Conservation (phyloP, 2,113 vertebrate species). For the Cygnus atratus region DNA sequence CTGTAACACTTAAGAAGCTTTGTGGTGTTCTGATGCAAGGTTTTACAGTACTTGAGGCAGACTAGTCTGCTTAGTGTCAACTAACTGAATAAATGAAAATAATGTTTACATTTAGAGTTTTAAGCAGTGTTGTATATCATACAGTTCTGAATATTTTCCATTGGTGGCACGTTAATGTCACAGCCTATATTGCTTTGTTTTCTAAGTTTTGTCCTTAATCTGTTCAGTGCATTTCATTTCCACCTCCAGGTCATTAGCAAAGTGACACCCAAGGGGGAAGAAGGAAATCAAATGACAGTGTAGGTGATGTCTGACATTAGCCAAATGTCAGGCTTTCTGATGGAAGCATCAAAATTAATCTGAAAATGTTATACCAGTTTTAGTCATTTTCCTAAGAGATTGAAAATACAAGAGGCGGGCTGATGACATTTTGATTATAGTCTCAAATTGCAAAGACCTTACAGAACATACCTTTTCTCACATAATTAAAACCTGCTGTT, state of each 20-base stretch:
- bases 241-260: conserved; percentile 41
- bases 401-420: conserved; percentile 48
- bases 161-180: not conserved
- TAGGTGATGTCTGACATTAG: conserved; percentile 74
- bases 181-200: not conserved
- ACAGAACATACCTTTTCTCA: conserved; percentile 40
- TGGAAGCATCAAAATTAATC: conserved; percentile 63
- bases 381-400: conserved; percentile 67
- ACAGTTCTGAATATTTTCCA: not conserved
- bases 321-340: conserved; percentile 72
- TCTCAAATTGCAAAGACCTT: conserved; percentile 53
- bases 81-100: not conserved
- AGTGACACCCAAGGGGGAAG: conserved; percentile 13
- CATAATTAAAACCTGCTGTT: conserved; percentile 54
- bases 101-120: not conserved
- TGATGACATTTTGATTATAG: conserved; percentile 76
- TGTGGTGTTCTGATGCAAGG: not conserved
- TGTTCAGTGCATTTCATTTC: not conserved
- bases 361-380: conserved; percentile 60
- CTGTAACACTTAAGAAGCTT: not conserved
- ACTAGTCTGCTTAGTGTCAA: not conserved
- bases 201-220: not conserved
- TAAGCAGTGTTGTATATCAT: not conserved
- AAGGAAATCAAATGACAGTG: conserved; percentile 37
- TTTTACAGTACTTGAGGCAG: not conserved